Evolutionary conservation across 2,888 invertebrate species (phyloP), one percentile per base, ranked within the genome.

Genomic region (Drosophila differens): DNA sequence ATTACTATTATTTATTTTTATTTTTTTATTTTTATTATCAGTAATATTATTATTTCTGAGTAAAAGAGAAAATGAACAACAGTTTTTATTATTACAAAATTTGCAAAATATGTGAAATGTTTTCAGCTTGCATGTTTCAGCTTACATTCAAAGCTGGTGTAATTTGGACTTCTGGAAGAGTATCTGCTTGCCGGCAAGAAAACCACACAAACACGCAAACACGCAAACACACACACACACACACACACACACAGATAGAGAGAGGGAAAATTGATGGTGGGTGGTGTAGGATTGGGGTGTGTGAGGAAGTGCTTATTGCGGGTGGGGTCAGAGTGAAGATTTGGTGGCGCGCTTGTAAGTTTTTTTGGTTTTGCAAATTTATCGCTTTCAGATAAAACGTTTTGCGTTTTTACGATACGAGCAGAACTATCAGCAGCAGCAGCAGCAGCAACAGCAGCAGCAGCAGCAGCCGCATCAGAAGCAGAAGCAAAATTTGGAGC

Each of bases 301-400:
- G 4, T 14, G 37, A 19, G 39, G 6, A 6, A 35, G 49, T 58
- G 32, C 58, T 41, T 41, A 30, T 22, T 44, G 58, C 32, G 22
- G 58, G 30, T 44, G 22, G 54, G 52, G 33, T 64, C 47, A 14
- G 47, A 51, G 64, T 33, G 12, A 49, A 62, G 59, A 61, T 58
- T 67, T 68, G 63, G 54, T 62, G 76, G 76, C 41, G 61, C 49
- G 69, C 67, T 67, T 74, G 62, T 58, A 54, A 47, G 47, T 59
- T 76, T 72, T 74, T 74, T 57, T 39, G 78, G 69, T 79, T 82
- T 89, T 81, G 70, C 69, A 87, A 87, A 87, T 87, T 87, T 87
- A 87, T 87, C 87, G 89, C 87, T 87, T 87, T 87, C 77, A 87
- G 87, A 87, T 87, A 87, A 87, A 87, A 85, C 87, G 87, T 86